Conservation (phyloP, 2,888 invertebrate genomes). For the Dynastes grantii region DNA sequence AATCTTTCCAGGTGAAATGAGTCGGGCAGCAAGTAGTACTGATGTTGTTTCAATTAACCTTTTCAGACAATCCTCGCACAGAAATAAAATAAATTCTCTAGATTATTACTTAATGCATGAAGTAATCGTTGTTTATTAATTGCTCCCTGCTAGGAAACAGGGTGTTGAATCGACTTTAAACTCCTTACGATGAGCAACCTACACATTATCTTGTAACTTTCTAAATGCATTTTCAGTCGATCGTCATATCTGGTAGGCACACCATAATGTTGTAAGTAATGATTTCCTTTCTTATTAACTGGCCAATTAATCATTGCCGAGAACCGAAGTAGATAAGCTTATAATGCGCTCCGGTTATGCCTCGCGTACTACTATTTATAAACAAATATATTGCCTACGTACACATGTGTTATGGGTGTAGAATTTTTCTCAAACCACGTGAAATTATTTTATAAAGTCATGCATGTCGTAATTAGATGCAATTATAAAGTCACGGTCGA, state of each 20-base stretch:
- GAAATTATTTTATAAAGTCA: slow-evolving; percentile 18
- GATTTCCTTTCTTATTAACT: slow-evolving; percentile 12
- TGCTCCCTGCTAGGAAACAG: too few species aligned
- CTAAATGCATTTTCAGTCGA: not conserved
- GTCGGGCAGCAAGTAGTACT: too few species aligned
- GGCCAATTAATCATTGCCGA: not conserved
- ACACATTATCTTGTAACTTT: not conserved
- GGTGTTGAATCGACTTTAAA: too few species aligned
- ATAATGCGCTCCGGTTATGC: not conserved
- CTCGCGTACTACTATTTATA: not conserved
- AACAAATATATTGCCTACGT: slow-evolving; percentile 16
- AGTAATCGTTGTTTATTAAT: too few species aligned
- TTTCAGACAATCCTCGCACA: too few species aligned
- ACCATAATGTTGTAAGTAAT: not conserved
- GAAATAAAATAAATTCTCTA: too few species aligned
- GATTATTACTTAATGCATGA: too few species aligned
- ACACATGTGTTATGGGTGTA: slow-evolving; percentile 9
- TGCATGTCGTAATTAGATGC: slow-evolving; percentile 22
- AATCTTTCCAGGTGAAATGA: too few species aligned
- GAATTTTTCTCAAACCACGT: not conserved
- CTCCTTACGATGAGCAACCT: too few species aligned
- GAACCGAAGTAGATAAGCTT: not conserved
- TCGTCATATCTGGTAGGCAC: not conserved
- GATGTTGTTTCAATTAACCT: too few species aligned
- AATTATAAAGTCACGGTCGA: slow-evolving; percentile 38